Base-by-base conservation (phyloP, 2,797 vertebrate species). In the Anas capensis region DNA sequence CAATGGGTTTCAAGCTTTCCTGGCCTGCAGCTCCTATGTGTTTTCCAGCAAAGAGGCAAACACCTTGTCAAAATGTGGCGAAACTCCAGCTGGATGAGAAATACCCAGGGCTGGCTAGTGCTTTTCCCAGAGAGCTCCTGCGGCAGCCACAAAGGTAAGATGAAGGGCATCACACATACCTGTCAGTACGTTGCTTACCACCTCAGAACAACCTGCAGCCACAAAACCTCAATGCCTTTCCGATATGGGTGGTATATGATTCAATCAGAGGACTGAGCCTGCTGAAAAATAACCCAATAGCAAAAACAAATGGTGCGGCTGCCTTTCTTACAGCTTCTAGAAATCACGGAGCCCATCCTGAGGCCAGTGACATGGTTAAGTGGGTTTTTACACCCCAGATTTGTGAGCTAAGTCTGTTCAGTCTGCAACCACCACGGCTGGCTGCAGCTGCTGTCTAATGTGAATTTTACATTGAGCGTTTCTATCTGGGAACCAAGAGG, bases 211-310 rank as follows among this genome's bases (percentile, higher is more conserved):
- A 34, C 21, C 20, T 36, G 42, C 12, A 15, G 17, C 23, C 33
- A 46, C 40, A 62, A 57, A 36, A 8, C 24, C 23, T 38, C 1
- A 1, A 3, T 29, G 51, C 5, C 24, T 92, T 80, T 23, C 58
- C 46, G 9, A 0, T 4, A 1, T 3, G 18, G 8, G 12, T 48
- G 9, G 44, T 16, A 70, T 29, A 29, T 44, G 40, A 31, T 44
- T 77, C n/a, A 77, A 29, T n/a, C 40, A 48, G 36, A 73, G 23
- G 49, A 70, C 34, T 36, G 23, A 71, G 13, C 33, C 17, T 90
- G 58, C 17, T 65, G 54, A 66, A 53, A 84, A 81, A 31, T 11
- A 72, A 46, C 13, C n/a, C 77, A 2, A 10, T 31, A 58, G 42
- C 29, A 73, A 6, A 26, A 33, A 6, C 5, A 40, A 56, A 33